Conservation (phyloP, 2,113 vertebrate genomes). For the Cynopterus brachyotis region DNA sequence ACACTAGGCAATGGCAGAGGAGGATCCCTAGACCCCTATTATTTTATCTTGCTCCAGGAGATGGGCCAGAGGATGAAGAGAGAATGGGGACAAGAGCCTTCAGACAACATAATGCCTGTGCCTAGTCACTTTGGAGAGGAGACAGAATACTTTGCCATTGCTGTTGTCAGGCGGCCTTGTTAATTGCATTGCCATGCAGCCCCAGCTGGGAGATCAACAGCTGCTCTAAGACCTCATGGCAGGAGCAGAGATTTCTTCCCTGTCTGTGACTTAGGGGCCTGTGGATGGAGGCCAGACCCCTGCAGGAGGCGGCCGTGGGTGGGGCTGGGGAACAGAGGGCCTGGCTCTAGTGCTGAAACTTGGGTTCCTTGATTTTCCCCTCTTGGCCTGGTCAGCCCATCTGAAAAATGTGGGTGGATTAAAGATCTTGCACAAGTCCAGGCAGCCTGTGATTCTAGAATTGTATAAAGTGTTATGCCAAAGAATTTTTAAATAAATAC, state of each 20-base stretch:
- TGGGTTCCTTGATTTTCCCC: not conserved
- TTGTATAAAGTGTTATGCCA: not conserved
- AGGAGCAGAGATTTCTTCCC: slow-evolving; percentile 7
- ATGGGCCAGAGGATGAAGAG: not conserved
- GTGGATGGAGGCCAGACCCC: not conserved
- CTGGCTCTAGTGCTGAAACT: not conserved
- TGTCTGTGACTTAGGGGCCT: not conserved
- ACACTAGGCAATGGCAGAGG: not conserved
- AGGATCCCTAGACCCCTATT: not conserved
- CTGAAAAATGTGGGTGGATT: not conserved
- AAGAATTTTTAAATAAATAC: slow-evolving; percentile 33
- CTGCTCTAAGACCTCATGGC: not conserved
- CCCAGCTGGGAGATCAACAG: not conserved
- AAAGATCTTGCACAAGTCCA: not conserved
- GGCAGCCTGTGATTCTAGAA: not conserved
- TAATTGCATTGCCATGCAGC: not conserved
- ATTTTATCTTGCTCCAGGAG: not conserved
- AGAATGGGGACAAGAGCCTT: not conserved
- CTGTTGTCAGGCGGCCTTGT: not conserved
- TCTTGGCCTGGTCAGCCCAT: not conserved
- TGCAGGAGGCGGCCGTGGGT: not conserved
- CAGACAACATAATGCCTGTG: not conserved
- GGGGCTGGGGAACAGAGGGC: not conserved
- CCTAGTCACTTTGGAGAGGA: not conserved
- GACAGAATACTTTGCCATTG: not conserved